phyloP scores from a whole-genome alignment of 2,113 vertebrate species.

The pig (Sus scrofa) region T2T-Sscrofa CM000816.6:61740001-61740500 shows the following conservation, averaged over 20 bases:
- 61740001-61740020: not conserved
- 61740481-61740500: slow-evolving; percentile 29
- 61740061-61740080: not conserved
- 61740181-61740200: no score
- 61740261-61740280: not conserved
- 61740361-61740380: not conserved
- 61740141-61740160: no score
- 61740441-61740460: slow-evolving; percentile 40
- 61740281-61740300: not conserved
- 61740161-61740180: no score
- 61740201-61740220: not conserved
- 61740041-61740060: not conserved
- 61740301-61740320: not conserved
- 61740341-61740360: not conserved
- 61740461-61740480: slow-evolving; percentile 42
- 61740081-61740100: not conserved
- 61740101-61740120: not conserved
- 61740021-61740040: not conserved
- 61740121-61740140: not conserved
- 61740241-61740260: not conserved
- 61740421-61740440: not conserved
- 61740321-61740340: not conserved
- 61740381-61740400: not conserved
- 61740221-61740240: not conserved
- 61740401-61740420: slow-evolving; percentile 27